Evolutionary conservation across 2,888 invertebrate species (phyloP).

Genomic region (Acanthococcus lagerstroemiae): DNA sequence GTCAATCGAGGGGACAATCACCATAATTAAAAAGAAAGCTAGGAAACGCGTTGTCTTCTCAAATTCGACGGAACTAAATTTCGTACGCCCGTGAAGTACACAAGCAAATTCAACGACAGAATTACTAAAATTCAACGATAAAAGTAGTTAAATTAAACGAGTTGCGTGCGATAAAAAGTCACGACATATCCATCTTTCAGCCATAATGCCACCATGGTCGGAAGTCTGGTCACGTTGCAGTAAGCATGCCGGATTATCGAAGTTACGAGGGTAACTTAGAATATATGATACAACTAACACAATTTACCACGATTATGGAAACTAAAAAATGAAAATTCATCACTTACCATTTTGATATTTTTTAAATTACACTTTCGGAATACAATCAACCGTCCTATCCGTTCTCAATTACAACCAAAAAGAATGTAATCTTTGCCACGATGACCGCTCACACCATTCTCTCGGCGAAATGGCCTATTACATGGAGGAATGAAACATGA

Average conservation of each 20-base stretch:
- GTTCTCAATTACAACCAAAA: too few relatives aligned
- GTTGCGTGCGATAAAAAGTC: too few relatives aligned
- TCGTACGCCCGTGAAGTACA: too few relatives aligned
- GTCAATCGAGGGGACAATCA: neutral
- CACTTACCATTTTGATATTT: slow-evolving; percentile 22
- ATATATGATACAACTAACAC: neutral
- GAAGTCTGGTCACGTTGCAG: slow-evolving; percentile 7
- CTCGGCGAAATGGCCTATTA: neutral
- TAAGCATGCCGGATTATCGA: slow-evolving; percentile 8
- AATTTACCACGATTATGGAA: neutral
- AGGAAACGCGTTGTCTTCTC: too few relatives aligned
- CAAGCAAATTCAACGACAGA: too few relatives aligned
- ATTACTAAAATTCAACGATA: too few relatives aligned
- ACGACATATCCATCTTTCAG: too few relatives aligned
- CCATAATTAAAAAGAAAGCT: neutral
- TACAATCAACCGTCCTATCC: neutral
- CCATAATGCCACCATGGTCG: too few relatives aligned
- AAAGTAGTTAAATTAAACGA: too few relatives aligned
- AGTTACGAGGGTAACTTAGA: neutral
- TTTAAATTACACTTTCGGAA: neutral
- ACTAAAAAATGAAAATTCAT: too few relatives aligned
- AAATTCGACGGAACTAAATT: too few relatives aligned
- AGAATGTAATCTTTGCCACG: slow-evolving; percentile 14
- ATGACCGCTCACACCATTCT: slow-evolving; percentile 17
- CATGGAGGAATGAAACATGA: slow-evolving; percentile 5